Evolutionary conservation across 2,888 invertebrate species (phyloP).

Genomic region (Tenthredo livida): DNA sequence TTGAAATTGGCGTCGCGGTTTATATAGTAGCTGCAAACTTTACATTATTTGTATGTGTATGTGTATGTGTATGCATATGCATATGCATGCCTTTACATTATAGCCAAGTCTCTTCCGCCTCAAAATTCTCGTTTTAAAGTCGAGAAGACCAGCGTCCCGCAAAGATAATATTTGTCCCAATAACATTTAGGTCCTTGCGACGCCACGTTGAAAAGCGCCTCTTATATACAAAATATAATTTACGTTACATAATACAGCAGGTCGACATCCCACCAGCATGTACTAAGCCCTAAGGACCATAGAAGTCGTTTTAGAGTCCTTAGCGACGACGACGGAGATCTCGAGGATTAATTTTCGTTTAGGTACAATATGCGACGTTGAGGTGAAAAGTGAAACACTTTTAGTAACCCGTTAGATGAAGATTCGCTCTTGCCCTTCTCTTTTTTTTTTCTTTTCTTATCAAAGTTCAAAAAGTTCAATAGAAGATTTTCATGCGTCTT

Average conservation of each 20-base stretch:
- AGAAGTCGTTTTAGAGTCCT: slow-evolving; percentile 4
- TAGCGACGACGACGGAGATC: neutral
- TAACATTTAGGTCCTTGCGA: slow-evolving; percentile 33
- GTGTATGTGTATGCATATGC: neutral
- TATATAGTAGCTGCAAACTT: neutral
- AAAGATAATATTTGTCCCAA: slow-evolving; percentile 52
- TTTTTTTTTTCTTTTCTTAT: neutral
- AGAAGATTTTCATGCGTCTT: neutral
- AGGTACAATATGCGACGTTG: neutral
- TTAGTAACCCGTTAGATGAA: neutral
- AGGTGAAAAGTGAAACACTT: neutral
- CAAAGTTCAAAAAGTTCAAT: neutral
- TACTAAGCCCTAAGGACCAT: neutral
- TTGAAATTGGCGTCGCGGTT: no score
- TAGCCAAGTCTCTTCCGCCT: neutral
- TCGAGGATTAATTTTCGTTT: slow-evolving; percentile 1
- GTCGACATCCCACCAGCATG: neutral
- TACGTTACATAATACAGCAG: neutral
- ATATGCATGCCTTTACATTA: neutral
- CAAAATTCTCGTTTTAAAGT: neutral
- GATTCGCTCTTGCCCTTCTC: neutral
- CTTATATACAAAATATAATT: slow-evolving; percentile 14
- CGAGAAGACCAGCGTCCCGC: neutral
- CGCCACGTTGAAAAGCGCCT: neutral
- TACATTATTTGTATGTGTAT: neutral